phyloP scores from a whole-genome alignment of 2,888 invertebrate genomes.

The Plagodis dolabraria region DNA sequence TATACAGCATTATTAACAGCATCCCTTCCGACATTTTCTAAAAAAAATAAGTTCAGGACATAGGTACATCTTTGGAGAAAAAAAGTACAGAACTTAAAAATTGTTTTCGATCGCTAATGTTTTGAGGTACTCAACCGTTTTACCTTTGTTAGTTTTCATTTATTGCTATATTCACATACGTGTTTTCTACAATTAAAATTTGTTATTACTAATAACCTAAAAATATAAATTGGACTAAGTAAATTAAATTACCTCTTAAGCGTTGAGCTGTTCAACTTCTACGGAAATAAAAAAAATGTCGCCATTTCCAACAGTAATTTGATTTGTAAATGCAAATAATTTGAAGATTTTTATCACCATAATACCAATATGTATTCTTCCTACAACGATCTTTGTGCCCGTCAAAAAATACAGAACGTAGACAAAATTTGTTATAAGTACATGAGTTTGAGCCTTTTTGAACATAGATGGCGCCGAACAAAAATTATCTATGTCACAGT shows the following conservation, averaged over 20 bases:
- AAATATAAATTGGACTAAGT: constrained; percentile 35
- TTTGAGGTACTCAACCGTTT: constrained; percentile 4
- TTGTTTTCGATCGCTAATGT: constrained; percentile 35
- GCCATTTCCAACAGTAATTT: constrained; percentile 21
- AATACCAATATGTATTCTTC: constrained; percentile 6
- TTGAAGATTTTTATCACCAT: constrained; percentile 11
- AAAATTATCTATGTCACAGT: neutral
- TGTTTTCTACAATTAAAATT: constrained; percentile 18
- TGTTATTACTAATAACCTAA: constrained; percentile 30
- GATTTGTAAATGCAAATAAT: constrained; percentile 33
- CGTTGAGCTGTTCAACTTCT: neutral
- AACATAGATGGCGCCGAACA: constrained; percentile 1
- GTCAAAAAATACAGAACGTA: constrained; percentile 1
- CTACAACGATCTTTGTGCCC: constrained; percentile 5
- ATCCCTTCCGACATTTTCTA: constrained; percentile 52
- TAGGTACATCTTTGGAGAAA: constrained; percentile 57
- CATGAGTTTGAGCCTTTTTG: neutral
- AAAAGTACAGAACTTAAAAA: constrained; percentile 51
- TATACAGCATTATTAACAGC: constrained; percentile 57
- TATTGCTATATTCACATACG: constrained; percentile 28
- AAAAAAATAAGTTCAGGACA: constrained; percentile 66
- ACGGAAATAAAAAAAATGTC: constrained; percentile 14
- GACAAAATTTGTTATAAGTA: too few relatives aligned
- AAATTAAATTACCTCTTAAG: constrained; percentile 11
- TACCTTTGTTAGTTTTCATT: constrained; percentile 21